Evolutionary conservation across 2,113 vertebrate genomes (phyloP), one percentile per base, ranked within the genome.

Genomic region (Leucopsar rothschildi): DNA sequence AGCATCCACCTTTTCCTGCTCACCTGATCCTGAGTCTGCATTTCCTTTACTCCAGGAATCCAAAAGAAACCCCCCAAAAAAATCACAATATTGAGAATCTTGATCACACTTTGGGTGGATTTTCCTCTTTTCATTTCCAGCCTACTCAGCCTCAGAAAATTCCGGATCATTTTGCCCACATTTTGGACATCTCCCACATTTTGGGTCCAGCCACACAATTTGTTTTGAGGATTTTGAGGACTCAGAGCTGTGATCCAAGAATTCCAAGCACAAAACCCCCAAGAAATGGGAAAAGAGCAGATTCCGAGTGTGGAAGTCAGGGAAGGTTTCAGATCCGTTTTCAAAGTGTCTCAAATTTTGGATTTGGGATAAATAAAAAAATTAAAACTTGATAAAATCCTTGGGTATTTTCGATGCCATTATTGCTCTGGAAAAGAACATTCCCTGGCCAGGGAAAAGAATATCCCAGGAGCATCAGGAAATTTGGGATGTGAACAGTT

Each of bases 391-490:
- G 42, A 29, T 22, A 37, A 76, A 90, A 65, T 19, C 52, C 37
- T 45, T 22, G 63, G 39, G 10, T 55, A 4, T 23, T 0, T 0
- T 1, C 2, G 5, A 21, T 19, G 33, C 14, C 29, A 6, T 44
- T 31, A 13, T 35, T 37, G 12, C 15, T 14, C 28, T 24, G 73
- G 73, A 35, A 82, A 82, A 78, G 31, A 25, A 35, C 20, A 31
- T 53, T 23, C 42, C 42, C 39, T 39, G 39, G 10, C 39, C 39
- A 39, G 39, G 73, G 73, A 35, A 82, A 82, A 78, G 31, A 25
- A 35, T 23, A 31, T 53, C 27, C 42, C 42, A 11, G 45, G 19
- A 84, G 2, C 52, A 27, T 7, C 59, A 4, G 17, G 1, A 28
- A 84, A 29, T 5, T 53, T 27, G 11, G 31, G 35, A 76, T 73